Evolutionary conservation across 2,113 vertebrate genomes (phyloP).

Genomic region (Carassius gibelio): DNA sequence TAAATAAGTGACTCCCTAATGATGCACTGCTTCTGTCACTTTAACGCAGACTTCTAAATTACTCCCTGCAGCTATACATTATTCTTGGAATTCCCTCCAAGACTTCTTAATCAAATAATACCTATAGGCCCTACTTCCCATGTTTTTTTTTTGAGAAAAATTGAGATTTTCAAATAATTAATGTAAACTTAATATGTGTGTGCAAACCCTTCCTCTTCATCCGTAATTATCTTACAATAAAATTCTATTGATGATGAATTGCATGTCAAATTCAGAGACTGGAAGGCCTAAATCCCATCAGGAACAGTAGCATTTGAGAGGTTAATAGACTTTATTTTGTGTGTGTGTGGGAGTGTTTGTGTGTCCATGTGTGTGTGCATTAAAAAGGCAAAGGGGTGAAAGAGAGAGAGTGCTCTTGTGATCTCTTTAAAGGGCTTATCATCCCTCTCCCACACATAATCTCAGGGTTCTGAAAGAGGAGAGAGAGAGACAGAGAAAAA

Average conservation of each 20-base stretch:
- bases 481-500: neutral
- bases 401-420: constrained; percentile 37
- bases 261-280: constrained; percentile 40
- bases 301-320: constrained; percentile 38
- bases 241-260: constrained; percentile 35
- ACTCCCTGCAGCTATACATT: constrained; percentile 18
- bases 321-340: constrained; percentile 40
- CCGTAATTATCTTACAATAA: constrained; percentile 41
- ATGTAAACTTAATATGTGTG: constrained; percentile 41
- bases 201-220: constrained; percentile 33
- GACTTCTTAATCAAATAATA: constrained; percentile 32
- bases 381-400: constrained; percentile 36
- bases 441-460: constrained; percentile 47
- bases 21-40: constrained; percentile 41
- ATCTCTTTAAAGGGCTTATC: constrained; percentile 45
- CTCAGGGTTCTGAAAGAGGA: constrained; percentile 22
- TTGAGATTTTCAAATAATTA: neutral
- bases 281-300: constrained; percentile 50
- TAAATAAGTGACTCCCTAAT: constrained; percentile 1
- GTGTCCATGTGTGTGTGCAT: constrained; percentile 23
- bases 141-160: neutral
- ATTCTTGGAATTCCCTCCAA: constrained; percentile 17
- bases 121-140: neutral
- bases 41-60: constrained; percentile 34
- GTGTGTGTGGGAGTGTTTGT: constrained; percentile 30